phyloP scores from a whole-genome alignment of 2,888 invertebrate species.

The Ophioninae sp. region DNA sequence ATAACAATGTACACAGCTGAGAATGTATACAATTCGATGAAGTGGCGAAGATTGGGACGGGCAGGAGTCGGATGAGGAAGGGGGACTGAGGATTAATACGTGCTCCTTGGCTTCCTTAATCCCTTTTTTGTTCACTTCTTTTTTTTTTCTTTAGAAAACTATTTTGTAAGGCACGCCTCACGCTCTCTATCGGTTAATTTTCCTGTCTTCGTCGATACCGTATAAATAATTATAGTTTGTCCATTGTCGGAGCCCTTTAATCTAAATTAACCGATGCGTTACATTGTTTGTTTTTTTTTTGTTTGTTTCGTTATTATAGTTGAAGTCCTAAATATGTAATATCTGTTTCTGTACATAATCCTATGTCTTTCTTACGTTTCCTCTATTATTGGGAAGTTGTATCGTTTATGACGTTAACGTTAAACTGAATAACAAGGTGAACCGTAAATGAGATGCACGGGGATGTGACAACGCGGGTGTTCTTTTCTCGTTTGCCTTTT shows the following conservation, averaged over 20 bases:
- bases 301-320: constrained; percentile 68
- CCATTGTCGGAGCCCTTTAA: constrained; percentile 68
- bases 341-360: constrained; percentile 78
- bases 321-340: constrained; percentile 67
- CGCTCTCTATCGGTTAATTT: constrained; percentile 72
- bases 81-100: constrained; percentile 46
- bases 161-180: constrained; percentile 78
- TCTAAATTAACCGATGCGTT: constrained; percentile 75
- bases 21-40: constrained; percentile 59
- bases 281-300: constrained; percentile 63
- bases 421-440: constrained; percentile 77
- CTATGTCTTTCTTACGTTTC: constrained; percentile 78
- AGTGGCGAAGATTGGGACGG: constrained; percentile 5
- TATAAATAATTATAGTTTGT: constrained; percentile 77
- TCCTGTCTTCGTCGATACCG: constrained; percentile 70
- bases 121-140: constrained; percentile 47
- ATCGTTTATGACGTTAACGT: constrained; percentile 76
- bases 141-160: constrained; percentile 69
- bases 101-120: constrained; percentile 22
- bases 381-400: constrained; percentile 75
- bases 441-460: constrained; percentile 74
- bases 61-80: constrained; percentile 3
- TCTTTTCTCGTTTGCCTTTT: constrained; percentile 29
- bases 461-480: constrained; percentile 58
- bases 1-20: constrained; percentile 63